Base-by-base conservation (phyloP, 1,140 invertebrate genomes). In the Ceratosolen solmsi region DNA sequence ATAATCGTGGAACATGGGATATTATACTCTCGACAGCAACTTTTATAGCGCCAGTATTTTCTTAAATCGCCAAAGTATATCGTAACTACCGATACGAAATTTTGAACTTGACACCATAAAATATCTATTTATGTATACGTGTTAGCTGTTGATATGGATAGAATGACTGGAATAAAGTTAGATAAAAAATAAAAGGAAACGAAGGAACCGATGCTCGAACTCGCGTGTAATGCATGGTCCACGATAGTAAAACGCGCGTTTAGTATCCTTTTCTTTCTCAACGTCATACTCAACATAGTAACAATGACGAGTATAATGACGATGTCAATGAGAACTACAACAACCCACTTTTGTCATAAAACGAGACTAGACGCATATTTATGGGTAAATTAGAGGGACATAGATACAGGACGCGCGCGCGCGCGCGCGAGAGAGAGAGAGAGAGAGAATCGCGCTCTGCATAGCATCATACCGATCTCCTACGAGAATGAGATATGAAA, bases 301-400 rank as follows among this genome's bases (percentile, higher is more conserved):
- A 17, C 20, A 22, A 54, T 22, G 51, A 20, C 51, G 51, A 54
- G 3, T 22, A 54, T 3, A 3, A 54, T 15, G 20, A 46, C 41
- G 5, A 46, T 13, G 46, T 33, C n/a, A 22, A 36, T 15, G 46
- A 54, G 5, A 22, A 25, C 51, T 33, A 27, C 25, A 56, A 41
- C 15, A n/a, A 76, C 58, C 56, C 38, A 63, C 74, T 60, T 75
- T 36, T 58, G 41, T 9, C 56, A 20, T 17, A 60, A 51, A 13
- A 38, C 63, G 15, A 22, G 27, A 60, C 71, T 60, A 36, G 54
- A 30, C 73, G 22, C 56, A 13, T 46, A 76, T 46, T 76, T 76
- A 76, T 30, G 36, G n/a, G 27, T 7, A 25, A 13, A 73, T 73
- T 15, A n/a, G 33, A 54, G n/a, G 7, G 22, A 25, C 17, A 49